Evolutionary conservation across 2,888 invertebrate genomes (phyloP).

Genomic region (Dasypolia templi): DNA sequence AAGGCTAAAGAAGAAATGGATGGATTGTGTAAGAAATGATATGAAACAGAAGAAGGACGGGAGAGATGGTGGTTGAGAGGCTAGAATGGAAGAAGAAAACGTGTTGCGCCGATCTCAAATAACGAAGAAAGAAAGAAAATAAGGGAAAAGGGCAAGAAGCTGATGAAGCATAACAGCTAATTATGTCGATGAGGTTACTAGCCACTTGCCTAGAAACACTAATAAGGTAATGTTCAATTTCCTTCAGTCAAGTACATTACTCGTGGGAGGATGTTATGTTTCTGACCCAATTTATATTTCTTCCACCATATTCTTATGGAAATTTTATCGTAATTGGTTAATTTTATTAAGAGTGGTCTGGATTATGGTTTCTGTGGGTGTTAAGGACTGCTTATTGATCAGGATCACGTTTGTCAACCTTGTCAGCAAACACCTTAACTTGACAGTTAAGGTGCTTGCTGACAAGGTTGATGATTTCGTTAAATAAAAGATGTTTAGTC

Average conservation of each 20-base stretch:
- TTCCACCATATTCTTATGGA: constrained; percentile 41
- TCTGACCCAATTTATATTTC: constrained; percentile 55
- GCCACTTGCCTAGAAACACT: constrained; percentile 33
- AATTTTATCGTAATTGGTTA: constrained; percentile 23
- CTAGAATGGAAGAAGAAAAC: neutral
- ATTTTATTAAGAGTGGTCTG: constrained; percentile 39
- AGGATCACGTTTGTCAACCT: constrained; percentile 6
- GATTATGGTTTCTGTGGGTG: constrained; percentile 24
- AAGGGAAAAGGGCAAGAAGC: too few species aligned
- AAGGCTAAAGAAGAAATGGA: neutral
- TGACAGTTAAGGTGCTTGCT: neutral
- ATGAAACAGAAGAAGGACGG: neutral
- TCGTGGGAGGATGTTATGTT: constrained; percentile 32
- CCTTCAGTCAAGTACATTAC: constrained; percentile 15
- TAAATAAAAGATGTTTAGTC: neutral
- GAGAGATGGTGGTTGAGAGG: neutral
- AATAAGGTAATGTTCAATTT: constrained; percentile 50
- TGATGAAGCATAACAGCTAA: neutral
- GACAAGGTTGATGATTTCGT: neutral
- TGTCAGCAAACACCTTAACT: too few species aligned
- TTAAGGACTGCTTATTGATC: constrained; percentile 8
- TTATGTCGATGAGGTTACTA: neutral
- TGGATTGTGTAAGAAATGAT: neutral
- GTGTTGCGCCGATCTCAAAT: neutral
- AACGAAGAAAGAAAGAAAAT: too few species aligned